Base-by-base conservation (phyloP, 2,888 invertebrate genomes). In the Sipunculus nudus region DNA sequence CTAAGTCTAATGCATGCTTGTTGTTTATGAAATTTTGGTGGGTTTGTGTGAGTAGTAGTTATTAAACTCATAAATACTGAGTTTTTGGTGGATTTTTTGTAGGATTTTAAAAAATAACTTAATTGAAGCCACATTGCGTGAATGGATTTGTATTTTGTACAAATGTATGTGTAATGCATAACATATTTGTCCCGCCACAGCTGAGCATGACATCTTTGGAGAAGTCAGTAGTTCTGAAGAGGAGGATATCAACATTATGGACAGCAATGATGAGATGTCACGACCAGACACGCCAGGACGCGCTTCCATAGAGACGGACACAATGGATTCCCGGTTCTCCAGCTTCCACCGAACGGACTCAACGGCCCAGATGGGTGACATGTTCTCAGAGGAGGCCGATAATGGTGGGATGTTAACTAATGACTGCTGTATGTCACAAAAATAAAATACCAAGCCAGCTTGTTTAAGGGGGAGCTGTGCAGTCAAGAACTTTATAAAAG, bases 151-250 rank as follows among this genome's bases (percentile, higher is more conserved):
- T n/a, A 23, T 6, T 52, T 26, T 19, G n/a, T n/a, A n/a, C n/a
- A n/a, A n/a, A n/a, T n/a, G n/a, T n/a, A n/a, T n/a, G n/a, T n/a
- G n/a, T n/a, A n/a, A n/a, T n/a, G n/a, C n/a, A n/a, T n/a, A n/a
- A n/a, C 55, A 54, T 57, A 53, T 63, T 28, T 77, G 85, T 25
- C 32, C 41, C 50, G 35, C 43, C 21, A 38, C 85, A 78, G 89
- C 88, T 49, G 91, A 91, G 74, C 90, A 91, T 73, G 94, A 94
- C 73, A 93, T 95, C 77, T 96, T 96, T 85, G 96, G 96, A 31
- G 95, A 93, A 68, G 90, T 92, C 31, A 91, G 96, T 0, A 94
- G 94, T 76, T 94, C 95, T 73, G 94, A 94, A 38, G 80, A 79
- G 16, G 86, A 85, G 55, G 94, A 94, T 58, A 87, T 89, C 25